phyloP scores from a whole-genome alignment of 2,113 vertebrate species.

The Mesitornis unicolor region DNA sequence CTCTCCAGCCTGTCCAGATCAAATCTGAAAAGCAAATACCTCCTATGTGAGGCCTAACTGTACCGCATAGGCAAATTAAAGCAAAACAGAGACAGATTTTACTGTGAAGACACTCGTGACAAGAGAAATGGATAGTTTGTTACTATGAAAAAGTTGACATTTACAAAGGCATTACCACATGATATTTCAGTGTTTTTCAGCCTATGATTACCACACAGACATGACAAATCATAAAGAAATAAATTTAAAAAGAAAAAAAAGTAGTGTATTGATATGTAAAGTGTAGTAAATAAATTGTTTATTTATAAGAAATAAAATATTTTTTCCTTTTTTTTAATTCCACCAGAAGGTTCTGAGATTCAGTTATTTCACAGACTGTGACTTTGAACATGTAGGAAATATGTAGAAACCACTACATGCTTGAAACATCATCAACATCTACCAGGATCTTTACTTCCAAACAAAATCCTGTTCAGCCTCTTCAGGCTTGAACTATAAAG shows the following conservation, averaged over 20 bases:
- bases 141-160: conserved; percentile 56
- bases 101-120: conserved; percentile 6
- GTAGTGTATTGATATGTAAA: neutral
- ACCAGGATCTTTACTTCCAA: neutral
- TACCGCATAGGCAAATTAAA: conserved; percentile 43
- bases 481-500: neutral
- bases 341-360: neutral
- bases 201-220: neutral
- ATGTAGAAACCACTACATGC: neutral
- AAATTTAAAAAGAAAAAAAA: neutral
- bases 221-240: neutral
- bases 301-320: too few relatives aligned
- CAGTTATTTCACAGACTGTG: neutral
- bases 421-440: neutral
- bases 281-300: neutral
- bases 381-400: neutral
- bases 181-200: neutral
- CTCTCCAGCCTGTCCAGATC: too few relatives aligned
- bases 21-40: conserved; percentile 33
- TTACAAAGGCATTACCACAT: conserved; percentile 9
- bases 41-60: neutral
- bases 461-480: neutral
- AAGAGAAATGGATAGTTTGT: neutral
- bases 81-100: conserved; percentile 2
- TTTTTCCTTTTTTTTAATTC: neutral